Evolutionary conservation across 2,888 invertebrate genomes (phyloP).

Genomic region (Sthenelais limicola): DNA sequence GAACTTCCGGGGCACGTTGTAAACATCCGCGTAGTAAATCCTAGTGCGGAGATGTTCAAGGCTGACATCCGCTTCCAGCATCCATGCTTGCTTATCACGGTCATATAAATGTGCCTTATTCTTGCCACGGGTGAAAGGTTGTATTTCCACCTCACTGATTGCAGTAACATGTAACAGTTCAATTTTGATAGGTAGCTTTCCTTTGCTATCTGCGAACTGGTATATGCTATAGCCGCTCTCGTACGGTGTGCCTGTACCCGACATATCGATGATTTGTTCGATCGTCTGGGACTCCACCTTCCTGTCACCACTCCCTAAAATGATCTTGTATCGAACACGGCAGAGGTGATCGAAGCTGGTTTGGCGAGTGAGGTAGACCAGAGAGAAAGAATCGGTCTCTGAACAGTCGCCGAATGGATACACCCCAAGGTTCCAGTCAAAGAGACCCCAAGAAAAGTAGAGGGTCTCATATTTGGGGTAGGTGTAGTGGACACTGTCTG

Average conservation of each 20-base stretch:
- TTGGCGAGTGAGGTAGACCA: constrained; percentile 77
- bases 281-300: constrained; percentile 64
- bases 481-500: constrained; percentile 47
- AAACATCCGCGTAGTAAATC: constrained; percentile 75
- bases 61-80: constrained; percentile 83
- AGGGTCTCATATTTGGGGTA: constrained; percentile 76
- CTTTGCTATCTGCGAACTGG: constrained; percentile 58
- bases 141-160: constrained; percentile 76
- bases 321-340: constrained; percentile 78
- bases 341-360: constrained; percentile 88
- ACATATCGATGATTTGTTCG: constrained; percentile 63
- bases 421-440: constrained; percentile 82
- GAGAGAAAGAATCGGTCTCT: constrained; percentile 67
- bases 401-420: constrained; percentile 63
- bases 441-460: constrained; percentile 85
- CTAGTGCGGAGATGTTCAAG: constrained; percentile 83
- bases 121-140: constrained; percentile 59
- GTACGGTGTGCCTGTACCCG: constrained; percentile 63
- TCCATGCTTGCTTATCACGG: constrained; percentile 86
- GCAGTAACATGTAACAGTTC: constrained; percentile 84
- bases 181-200: constrained; percentile 78
- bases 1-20: constrained; percentile 84
- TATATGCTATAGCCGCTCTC: constrained; percentile 60
- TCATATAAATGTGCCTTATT: constrained; percentile 79
- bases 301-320: constrained; percentile 71